Evolutionary conservation across 2,113 vertebrate species (phyloP).

Genomic region (Sebastes fasciatus): DNA sequence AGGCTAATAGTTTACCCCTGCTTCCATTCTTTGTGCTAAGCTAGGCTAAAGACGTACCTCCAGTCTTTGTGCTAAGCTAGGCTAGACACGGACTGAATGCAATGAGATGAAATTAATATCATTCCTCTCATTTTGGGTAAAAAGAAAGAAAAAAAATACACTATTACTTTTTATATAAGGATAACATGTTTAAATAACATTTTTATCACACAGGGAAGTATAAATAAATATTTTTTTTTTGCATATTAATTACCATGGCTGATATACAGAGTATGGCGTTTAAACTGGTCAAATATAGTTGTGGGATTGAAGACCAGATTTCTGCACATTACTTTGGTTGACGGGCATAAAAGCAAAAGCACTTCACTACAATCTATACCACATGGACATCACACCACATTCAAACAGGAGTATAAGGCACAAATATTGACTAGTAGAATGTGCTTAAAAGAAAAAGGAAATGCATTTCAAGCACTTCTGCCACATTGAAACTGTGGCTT

Average conservation of each 20-base stretch:
- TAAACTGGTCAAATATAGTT: conserved; percentile 48
- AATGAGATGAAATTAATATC: neutral
- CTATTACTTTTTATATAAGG: neutral
- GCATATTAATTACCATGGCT: conserved; percentile 68
- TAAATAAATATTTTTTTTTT: conserved; percentile 66
- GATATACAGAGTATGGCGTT: conserved; percentile 60
- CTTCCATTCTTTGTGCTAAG: neutral
- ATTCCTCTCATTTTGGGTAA: conserved; percentile 1
- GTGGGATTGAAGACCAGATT: conserved; percentile 40
- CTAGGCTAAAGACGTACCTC: neutral
- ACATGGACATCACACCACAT: conserved; percentile 64
- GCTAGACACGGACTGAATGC: neutral
- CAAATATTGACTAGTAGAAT: conserved; percentile 71
- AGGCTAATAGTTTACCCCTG: neutral
- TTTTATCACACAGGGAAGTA: conserved; percentile 26
- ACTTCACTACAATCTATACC: conserved; percentile 63
- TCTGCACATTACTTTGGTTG: conserved; percentile 73
- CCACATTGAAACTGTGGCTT: conserved; percentile 48
- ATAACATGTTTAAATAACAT: conserved; percentile 37
- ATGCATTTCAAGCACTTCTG: conserved; percentile 50
- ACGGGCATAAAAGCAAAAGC: conserved; percentile 67
- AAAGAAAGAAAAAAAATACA: conserved; percentile 22
- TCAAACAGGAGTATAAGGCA: conserved; percentile 83
- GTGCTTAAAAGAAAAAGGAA: conserved; percentile 46
- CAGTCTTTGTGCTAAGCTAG: conserved; percentile 6